A percentile compares a stretch with the other conserved stretches of the same genome.
phyloP scores from a whole-genome alignment of 2,797 vertebrate genomes.

The Diplodus sargus region DNA sequence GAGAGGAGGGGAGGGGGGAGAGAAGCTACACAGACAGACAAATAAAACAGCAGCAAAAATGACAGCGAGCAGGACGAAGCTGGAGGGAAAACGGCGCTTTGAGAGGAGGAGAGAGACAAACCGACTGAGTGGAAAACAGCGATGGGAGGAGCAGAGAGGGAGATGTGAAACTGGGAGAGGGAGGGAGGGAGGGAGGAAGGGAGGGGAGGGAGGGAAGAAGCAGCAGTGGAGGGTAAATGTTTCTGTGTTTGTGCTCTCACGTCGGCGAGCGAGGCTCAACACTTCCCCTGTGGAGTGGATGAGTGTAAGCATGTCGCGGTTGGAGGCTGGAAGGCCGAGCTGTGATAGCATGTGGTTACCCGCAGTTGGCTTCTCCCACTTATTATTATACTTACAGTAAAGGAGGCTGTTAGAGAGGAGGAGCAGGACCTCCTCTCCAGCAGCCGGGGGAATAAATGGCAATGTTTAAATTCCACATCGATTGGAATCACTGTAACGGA shows the following conservation, averaged over 20 bases:
- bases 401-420: conserved; percentile 32
- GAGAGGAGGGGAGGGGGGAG: conserved; percentile 8
- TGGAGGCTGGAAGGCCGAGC: conserved; percentile 78
- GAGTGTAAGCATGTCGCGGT: conserved; percentile 76
- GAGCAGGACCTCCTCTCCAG: conserved; percentile 17
- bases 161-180: conserved; percentile 34
- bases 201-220: conserved; percentile 18
- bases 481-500: neutral
- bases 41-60: conserved; percentile 57
- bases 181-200: conserved; percentile 6
- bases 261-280: conserved; percentile 70
- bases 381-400: conserved; percentile 16
- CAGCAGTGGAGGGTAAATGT: conserved; percentile 60
- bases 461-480: neutral
- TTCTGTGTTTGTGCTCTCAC: conserved; percentile 78
- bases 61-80: conserved; percentile 38
- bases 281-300: conserved; percentile 79
- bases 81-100: conserved; percentile 47
- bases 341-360: conserved; percentile 82
- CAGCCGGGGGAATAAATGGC: neutral
- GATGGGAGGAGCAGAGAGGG: conserved; percentile 52
- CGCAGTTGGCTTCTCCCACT: conserved; percentile 58
- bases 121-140: conserved; percentile 22
- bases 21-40: conserved; percentile 39
- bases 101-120: conserved; percentile 52